Evolutionary conservation across 2,888 invertebrate species (phyloP).

Genomic region (Trichopoda pennipes): DNA sequence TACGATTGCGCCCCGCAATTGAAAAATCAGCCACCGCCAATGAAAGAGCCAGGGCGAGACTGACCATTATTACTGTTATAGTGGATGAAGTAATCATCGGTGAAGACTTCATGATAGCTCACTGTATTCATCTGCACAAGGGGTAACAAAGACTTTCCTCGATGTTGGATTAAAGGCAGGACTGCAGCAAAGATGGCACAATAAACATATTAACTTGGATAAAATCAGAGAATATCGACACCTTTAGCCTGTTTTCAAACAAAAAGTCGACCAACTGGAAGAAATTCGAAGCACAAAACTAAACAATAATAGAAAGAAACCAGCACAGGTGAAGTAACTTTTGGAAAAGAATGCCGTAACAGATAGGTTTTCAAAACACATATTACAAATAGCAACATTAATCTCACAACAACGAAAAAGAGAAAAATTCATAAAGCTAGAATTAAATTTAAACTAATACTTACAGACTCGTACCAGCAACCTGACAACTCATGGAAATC

Average conservation of each 20-base stretch:
- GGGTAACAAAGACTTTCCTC: not conserved
- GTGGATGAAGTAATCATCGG: too few species aligned
- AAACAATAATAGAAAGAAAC: not conserved
- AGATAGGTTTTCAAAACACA: slow-evolving; percentile 8
- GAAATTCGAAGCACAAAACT: not conserved
- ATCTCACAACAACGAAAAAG: too few species aligned
- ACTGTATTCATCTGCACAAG: too few species aligned
- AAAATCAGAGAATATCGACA: slow-evolving; percentile 1
- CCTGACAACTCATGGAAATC: slow-evolving; percentile 13
- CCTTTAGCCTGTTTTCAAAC: not conserved
- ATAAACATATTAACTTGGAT: not conserved
- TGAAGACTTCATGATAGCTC: too few species aligned
- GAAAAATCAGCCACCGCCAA: too few species aligned
- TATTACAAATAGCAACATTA: slow-evolving; percentile 45
- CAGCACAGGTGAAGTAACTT: not conserved
- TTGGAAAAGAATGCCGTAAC: slow-evolving; percentile 9
- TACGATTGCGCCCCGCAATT: too few species aligned
- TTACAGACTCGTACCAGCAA: not conserved
- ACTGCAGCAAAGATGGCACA: not conserved
- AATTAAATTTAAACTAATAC: slow-evolving; percentile 7
- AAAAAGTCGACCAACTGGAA: not conserved
- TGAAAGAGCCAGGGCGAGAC: too few species aligned
- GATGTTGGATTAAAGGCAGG: too few species aligned
- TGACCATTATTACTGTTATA: too few species aligned
- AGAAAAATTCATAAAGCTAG: slow-evolving; percentile 17